phyloP scores from a whole-genome alignment of 2,888 invertebrate genomes.

The Psylliodes chrysocephalus region DNA sequence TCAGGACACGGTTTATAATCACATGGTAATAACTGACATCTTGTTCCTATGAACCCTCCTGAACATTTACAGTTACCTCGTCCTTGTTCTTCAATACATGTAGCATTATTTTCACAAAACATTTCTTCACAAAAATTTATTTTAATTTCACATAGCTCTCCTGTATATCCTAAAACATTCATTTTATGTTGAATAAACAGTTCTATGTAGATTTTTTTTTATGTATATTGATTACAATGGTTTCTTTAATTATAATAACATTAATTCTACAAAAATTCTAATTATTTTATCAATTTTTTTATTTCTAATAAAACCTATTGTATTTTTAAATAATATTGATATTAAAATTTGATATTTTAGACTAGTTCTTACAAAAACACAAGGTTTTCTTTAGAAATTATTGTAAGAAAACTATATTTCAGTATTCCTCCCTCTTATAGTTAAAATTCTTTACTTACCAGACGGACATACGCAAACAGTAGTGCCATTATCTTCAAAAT shows the following conservation, averaged over 20 bases:
- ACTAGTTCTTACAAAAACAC: no score
- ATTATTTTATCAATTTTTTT: no score
- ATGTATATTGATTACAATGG: no score
- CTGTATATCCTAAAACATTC: constrained; percentile 55
- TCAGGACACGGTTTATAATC: constrained; percentile 67
- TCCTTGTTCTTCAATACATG: constrained; percentile 59
- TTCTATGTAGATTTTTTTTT: no score
- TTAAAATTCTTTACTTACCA: constrained; percentile 49
- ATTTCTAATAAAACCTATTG: no score
- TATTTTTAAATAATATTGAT: no score
- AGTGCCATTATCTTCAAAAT: constrained; percentile 61
- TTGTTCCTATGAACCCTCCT: constrained; percentile 66
- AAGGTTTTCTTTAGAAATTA: no score
- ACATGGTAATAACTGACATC: constrained; percentile 70
- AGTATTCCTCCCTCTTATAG: constrained; percentile 14
- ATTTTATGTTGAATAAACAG: no score
- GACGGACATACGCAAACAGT: constrained; percentile 62
- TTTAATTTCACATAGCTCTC: constrained; percentile 57
- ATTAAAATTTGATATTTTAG: no score
- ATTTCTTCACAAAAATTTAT: constrained; percentile 51
- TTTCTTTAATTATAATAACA: no score
- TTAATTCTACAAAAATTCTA: no score
- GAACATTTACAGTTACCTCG: constrained; percentile 66
- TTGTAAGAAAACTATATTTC: no score
- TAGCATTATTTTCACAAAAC: constrained; percentile 63